Evolutionary conservation across 2,888 invertebrate species (phyloP).

Genomic region (Drosophila putrida): DNA sequence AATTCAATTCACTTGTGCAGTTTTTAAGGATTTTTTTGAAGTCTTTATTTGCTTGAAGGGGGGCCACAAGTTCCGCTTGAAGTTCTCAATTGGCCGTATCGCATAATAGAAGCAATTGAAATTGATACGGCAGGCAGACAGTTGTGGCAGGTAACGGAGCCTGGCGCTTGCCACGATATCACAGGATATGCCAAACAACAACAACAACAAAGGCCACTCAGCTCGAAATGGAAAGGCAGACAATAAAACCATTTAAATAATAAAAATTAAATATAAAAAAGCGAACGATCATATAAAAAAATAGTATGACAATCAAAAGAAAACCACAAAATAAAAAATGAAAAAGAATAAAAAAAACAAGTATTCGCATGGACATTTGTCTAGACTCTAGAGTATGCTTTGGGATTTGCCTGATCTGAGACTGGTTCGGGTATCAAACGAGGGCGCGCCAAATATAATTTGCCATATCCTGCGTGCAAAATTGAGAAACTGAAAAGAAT

Average conservation of each 20-base stretch:
- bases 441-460: conserved; percentile 62
- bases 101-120: conserved; percentile 56
- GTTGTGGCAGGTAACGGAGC: conserved; percentile 47
- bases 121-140: conserved; percentile 49
- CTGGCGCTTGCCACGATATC: conserved; percentile 63
- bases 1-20: neutral
- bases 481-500: conserved; percentile 1
- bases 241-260: conserved; percentile 29
- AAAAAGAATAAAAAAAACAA: conserved; percentile 18
- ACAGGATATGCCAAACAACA: conserved; percentile 32
- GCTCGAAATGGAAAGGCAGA: conserved; percentile 17
- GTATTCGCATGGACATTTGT: conserved; percentile 41
- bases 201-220: conserved; percentile 26
- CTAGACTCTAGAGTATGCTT: conserved; percentile 5
- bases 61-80: conserved; percentile 20
- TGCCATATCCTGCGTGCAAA: conserved; percentile 70
- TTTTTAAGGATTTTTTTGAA: neutral
- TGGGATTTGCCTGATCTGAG: conserved; percentile 7
- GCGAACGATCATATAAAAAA: neutral
- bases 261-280: neutral
- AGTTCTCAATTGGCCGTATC: conserved; percentile 43
- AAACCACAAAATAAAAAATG: neutral
- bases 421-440: conserved; percentile 18
- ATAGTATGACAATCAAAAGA: conserved; percentile 19
- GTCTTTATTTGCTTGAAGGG: conserved; percentile 1